A percentile compares a stretch with the other conserved stretches of the same genome.
These are phyloP conservation scores for Channa striata DNA, from an alignment of 2,797 vertebrate genomes.

Conservation along the genomic window DNA sequence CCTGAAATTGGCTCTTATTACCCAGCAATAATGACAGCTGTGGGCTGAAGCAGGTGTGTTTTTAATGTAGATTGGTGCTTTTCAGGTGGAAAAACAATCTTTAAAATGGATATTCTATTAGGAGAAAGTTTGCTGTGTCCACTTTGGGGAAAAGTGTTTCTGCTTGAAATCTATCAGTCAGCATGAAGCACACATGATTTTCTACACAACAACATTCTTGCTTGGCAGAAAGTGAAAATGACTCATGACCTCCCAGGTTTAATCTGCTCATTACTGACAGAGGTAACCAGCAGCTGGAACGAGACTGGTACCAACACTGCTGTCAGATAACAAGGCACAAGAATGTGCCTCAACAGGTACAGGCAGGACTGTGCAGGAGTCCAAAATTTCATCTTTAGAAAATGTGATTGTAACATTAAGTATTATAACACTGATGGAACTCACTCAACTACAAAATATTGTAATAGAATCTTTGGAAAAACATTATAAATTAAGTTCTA, in stretches of 20 bases:
- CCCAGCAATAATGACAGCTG: not conserved
- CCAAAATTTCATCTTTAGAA: not conserved
- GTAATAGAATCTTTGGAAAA: too few relatives aligned
- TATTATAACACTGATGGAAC: too few relatives aligned
- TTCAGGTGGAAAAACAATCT: not conserved
- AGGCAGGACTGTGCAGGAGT: not conserved
- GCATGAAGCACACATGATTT: conserved; percentile 16
- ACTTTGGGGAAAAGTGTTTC: not conserved
- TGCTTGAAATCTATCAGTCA: conserved; percentile 1
- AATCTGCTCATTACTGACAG: conserved; percentile 44
- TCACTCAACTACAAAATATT: not conserved
- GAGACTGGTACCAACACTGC: not conserved
- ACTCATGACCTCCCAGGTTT: conserved; percentile 37
- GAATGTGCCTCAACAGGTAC: not conserved
- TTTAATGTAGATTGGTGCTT: not conserved
- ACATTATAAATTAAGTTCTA: too few relatives aligned
- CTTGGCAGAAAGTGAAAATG: conserved; percentile 11
- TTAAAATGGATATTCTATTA: not conserved
- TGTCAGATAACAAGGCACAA: not conserved
- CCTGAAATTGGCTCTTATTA: not conserved
- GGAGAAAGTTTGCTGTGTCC: not conserved
- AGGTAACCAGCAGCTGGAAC: conserved; percentile 21
- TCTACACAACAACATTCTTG: conserved; percentile 27
- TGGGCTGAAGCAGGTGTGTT: not conserved
- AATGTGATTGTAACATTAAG: not conserved